Evolutionary conservation across 2,113 vertebrate species (phyloP).

Genomic region (Ailuropoda melanoleuca): DNA sequence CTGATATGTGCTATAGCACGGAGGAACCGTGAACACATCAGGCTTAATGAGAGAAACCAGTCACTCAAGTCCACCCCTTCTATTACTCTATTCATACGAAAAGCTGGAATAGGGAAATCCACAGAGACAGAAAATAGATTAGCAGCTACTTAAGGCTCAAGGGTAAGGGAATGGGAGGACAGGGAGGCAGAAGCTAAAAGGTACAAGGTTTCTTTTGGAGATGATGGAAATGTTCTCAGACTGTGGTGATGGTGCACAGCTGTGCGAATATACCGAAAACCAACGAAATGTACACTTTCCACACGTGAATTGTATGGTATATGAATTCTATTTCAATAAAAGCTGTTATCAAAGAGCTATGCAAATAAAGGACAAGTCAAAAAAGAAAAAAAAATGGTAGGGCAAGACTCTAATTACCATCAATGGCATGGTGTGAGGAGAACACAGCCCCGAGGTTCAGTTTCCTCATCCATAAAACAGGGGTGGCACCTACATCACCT

Average conservation of each 20-base stretch:
- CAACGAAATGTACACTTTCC: not conserved
- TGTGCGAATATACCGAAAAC: not conserved
- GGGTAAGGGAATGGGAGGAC: not conserved
- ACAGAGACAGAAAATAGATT: not conserved
- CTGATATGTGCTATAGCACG: not conserved
- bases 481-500: not conserved
- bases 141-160: not conserved
- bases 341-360: conserved; percentile 33
- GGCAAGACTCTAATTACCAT: conserved; percentile 4
- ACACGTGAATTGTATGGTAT: not conserved
- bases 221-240: conserved; percentile 6
- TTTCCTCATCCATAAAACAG: not conserved
- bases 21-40: not conserved
- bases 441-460: not conserved
- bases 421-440: not conserved
- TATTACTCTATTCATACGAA: not conserved
- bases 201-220: not conserved
- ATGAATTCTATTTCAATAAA: conserved; percentile 30
- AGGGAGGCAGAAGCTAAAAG: not conserved
- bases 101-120: not conserved
- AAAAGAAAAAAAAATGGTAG: not conserved
- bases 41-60: not conserved
- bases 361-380: conserved; percentile 12
- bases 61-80: not conserved
- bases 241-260: not conserved